Base-by-base conservation (phyloP, 2,888 invertebrate genomes). In the Rhodophaea formosa region DNA sequence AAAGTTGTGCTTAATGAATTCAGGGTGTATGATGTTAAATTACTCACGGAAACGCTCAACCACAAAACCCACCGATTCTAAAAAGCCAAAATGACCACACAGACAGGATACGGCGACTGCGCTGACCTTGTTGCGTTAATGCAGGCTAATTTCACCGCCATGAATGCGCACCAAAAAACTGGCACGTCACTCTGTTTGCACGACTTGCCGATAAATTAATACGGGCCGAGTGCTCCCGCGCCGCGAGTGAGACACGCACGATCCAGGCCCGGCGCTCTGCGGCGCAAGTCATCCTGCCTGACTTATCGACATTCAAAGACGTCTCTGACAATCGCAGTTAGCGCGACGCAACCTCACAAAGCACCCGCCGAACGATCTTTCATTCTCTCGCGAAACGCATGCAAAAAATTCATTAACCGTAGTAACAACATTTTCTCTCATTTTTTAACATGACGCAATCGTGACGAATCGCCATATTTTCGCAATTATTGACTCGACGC, bases 51-150 rank as follows among this genome's bases (percentile, higher is more conserved):
- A 88, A 79, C 73, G 65, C 71, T 63, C 68, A 71, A 86, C 84
- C 84, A 72, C 86, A 84, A 77, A 72, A 64, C 74, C 73, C 74
- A 78, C 75, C 74, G 75, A 74, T 67, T 74, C 74, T 71, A 71
- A 77, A 73, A 77, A 76, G 60, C 56, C 60, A 64, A 63, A 59
- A 76, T 74, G 78, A 83, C 85, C 85, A 71, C 83, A 82, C 78
- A 49, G 66, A 64, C 71, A 77, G 78, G 79, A 78, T 77, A 71
- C 64, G 67, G 62, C 72, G 74, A 77, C 76, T 76, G 75, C 70
- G 73, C 67, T 84, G 86, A 87, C 89, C 90, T 86, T 90, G 89
- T 88, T 88, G 77, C 84, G 76, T 86, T 88, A 89, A 86, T 87
- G 86, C 85, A 89, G 88, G 88, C 89, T 85, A 89, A 90, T 89